Conservation (phyloP, 2,797 vertebrate species). For the Allobates femoralis region DNA sequence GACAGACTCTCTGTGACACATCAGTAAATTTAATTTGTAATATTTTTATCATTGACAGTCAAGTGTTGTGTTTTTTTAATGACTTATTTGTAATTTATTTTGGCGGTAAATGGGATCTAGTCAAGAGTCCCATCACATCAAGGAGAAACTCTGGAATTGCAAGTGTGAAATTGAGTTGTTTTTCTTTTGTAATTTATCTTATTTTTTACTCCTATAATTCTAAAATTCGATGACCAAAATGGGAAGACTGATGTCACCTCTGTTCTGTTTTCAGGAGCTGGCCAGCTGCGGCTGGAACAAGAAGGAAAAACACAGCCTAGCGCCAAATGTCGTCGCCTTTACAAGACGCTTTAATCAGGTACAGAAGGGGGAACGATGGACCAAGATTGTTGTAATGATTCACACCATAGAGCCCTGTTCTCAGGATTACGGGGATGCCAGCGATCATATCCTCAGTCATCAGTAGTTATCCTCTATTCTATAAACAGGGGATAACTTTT, state of each 20-base stretch:
- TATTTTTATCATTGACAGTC: not conserved
- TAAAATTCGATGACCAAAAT: not conserved
- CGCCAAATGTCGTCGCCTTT: slow-evolving; percentile 94
- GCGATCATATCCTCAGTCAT: too few relatives aligned
- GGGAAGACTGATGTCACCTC: slow-evolving; percentile 10
- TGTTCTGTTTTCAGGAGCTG: slow-evolving; percentile 83
- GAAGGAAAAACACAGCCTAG: slow-evolving; percentile 93
- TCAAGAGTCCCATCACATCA: not conserved
- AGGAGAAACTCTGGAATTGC: not conserved
- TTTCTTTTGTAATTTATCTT: not conserved
- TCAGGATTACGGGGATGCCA: too few relatives aligned
- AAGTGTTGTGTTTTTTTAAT: not conserved
- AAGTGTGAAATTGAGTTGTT: not conserved
- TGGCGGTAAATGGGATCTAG: not conserved
- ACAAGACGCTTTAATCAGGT: slow-evolving; percentile 98
- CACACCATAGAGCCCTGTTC: not conserved
- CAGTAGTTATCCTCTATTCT: too few relatives aligned
- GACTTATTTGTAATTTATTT: not conserved
- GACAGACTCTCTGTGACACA: not conserved
- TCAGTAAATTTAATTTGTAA: not conserved
- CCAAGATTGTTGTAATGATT: not conserved
- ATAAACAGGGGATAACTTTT: too few relatives aligned
- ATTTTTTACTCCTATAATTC: slow-evolving; percentile 3
- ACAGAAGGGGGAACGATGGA: slow-evolving; percentile 25
- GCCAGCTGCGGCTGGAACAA: slow-evolving; percentile 95